phyloP scores from a whole-genome alignment of 30 jellyfish, hydroid and myxozoan genomes.

The Turritopsis dohrnii region DNA sequence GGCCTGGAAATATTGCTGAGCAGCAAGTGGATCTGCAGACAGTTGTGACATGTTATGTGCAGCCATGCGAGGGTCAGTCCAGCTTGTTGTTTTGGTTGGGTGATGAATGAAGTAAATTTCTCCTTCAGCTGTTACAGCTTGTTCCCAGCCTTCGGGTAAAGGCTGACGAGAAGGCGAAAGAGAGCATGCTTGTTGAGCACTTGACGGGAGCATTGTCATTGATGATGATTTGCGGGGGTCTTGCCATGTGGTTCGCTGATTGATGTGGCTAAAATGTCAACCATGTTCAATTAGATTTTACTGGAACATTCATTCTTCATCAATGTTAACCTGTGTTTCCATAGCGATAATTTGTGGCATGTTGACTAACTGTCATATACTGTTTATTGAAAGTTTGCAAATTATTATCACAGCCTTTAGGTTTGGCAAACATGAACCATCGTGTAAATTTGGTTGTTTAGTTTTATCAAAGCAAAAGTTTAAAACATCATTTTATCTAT shows the following conservation, averaged over 20 bases:
- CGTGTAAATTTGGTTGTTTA: no score
- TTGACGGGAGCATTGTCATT: constrained; percentile 30
- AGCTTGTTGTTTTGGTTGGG: constrained; percentile 75
- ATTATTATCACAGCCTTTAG: no score
- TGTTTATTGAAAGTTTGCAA: no score
- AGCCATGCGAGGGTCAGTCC: constrained; percentile 92
- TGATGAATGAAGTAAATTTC: constrained; percentile 87
- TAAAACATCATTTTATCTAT: no score
- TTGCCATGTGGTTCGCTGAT: constrained; percentile 77
- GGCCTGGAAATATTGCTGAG: constrained; percentile 56
- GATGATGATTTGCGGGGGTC: constrained; percentile 71
- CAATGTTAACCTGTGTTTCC: no score
- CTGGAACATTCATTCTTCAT: no score
- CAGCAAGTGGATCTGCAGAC: constrained; percentile 42
- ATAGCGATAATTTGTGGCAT: no score
- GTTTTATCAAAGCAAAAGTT: no score
- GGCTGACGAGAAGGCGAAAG: constrained; percentile 25
- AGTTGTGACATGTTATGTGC: constrained; percentile 10
- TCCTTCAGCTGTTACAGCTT: constrained; percentile 92
- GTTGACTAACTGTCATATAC: no score
- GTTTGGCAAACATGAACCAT: no score
- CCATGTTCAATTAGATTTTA: not conserved
- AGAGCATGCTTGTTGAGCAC: constrained; percentile 21
- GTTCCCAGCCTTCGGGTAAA: constrained; percentile 98
- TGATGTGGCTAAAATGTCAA: constrained; percentile 55